Base-by-base conservation (phyloP, 2,888 invertebrate genomes). In the Ennomos quercinarius region DNA sequence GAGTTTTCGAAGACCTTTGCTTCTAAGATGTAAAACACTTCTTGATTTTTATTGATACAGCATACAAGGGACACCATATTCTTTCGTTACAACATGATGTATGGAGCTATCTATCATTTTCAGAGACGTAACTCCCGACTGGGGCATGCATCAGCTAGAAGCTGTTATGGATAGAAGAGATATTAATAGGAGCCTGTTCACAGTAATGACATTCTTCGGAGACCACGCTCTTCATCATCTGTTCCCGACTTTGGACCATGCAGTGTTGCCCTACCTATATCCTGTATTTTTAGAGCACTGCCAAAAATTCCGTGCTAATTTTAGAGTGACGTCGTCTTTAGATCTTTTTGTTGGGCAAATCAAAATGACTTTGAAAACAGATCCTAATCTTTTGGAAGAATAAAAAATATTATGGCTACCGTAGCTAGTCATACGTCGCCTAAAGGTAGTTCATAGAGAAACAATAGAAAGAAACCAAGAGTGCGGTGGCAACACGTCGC, bases 171-270 rank as follows among this genome's bases (percentile, higher is more conserved):
- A 96, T 76, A 93, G 96, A 50, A 89, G 93, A 10, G 95, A 96
- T 57, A 87, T 96, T 35, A 95, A 94, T 45, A 88, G 93, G 10
- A 94, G 93, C n/a, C 88, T 93, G 11, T 95, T 96, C 72, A 78
- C 95, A 13, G 94, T 94, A 1, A 78, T 96, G 63, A 95, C 95
- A 0, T 93, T 95, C 71, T 97, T 96, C 71, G 97, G 97, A 0
- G 94, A 96, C 59, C 97, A 97, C 76, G 90, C 93, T 0, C 84
- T 97, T 1, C 97, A 97, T 78, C 97, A 97, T 82, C 83, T 97
- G 67, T 95, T 97, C 70, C 97, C 97, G 0, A 95, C 96, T 0
- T 77, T 97, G 10, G 96, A 97, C 79, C 96, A 97, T 73, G 94
- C 94, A 0, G 85, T 95, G 13, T 84, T 97, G 11, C 93, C 94